Evolutionary conservation across 2,113 vertebrate species (phyloP).

Genomic region (Orycteropus afer): DNA sequence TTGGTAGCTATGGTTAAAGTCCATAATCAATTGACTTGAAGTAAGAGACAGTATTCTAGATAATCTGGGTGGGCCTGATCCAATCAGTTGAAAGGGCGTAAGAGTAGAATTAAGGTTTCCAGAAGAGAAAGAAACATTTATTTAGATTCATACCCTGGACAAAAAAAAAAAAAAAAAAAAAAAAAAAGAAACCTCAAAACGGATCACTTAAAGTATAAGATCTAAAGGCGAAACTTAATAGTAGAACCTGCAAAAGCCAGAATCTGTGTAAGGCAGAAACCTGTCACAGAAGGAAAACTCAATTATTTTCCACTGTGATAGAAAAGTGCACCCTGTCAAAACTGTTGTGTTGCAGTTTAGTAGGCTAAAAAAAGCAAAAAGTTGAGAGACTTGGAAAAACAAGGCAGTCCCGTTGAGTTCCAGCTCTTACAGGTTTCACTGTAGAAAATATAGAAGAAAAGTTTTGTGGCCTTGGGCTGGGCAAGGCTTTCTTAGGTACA

Average conservation of each 20-base stretch:
- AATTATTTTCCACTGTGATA: too few species aligned
- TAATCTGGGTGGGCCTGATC: background rate
- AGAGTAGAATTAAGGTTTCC: background rate
- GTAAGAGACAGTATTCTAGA: background rate
- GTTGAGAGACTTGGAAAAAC: background rate
- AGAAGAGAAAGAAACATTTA: background rate
- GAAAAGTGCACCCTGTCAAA: too few species aligned
- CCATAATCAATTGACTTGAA: background rate
- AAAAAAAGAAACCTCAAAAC: background rate
- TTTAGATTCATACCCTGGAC: background rate
- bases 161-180: background rate
- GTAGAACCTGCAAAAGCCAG: background rate
- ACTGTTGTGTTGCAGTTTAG: too few species aligned
- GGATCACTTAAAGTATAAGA: too few species aligned
- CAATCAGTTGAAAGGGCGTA: background rate
- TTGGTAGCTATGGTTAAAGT: background rate
- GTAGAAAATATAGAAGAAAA: background rate
- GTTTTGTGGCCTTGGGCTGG: background rate
- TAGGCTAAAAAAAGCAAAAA: too few species aligned
- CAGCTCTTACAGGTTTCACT: background rate
- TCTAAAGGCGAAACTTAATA: background rate
- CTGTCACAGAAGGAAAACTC: background rate
- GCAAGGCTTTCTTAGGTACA: background rate
- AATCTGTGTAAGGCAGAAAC: background rate
- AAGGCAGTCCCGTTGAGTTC: background rate